These are phyloP conservation scores for Staurois parvus DNA, from an alignment of 2,797 vertebrate genomes.

Conservation along the genomic window DNA sequence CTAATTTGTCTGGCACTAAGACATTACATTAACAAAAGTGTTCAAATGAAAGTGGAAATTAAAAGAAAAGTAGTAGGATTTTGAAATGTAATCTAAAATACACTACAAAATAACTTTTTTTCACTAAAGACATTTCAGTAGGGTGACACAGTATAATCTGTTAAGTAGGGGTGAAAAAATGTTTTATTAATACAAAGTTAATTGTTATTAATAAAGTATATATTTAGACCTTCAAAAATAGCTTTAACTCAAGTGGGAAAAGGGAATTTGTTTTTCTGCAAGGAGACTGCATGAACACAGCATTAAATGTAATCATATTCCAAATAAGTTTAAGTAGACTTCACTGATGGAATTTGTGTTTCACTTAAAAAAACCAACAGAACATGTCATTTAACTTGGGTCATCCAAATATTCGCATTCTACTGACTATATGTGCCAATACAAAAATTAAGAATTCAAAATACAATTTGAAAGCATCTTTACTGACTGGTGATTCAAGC, in stretches of 20 bases:
- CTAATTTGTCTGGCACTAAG: constrained; percentile 58
- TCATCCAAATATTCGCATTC: no score
- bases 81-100: constrained; percentile 48
- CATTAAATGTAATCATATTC: not conserved
- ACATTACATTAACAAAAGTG: constrained; percentile 58
- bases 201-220: constrained; percentile 36
- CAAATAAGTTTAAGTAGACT: not conserved
- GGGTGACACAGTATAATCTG: constrained; percentile 34
- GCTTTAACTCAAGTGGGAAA: not conserved
- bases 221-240: constrained; percentile 22
- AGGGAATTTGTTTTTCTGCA: not conserved
- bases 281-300: not conserved
- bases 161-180: constrained; percentile 27
- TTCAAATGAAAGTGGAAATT: constrained; percentile 61
- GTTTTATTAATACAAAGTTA: constrained; percentile 54
- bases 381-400: no score
- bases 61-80: constrained; percentile 51
- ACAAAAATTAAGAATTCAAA: no score
- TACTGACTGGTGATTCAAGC: no score
- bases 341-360: no score
- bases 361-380: no score
- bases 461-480: no score
- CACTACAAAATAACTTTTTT: constrained; percentile 51
- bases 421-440: no score
- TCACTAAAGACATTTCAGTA: constrained; percentile 44